phyloP scores from a whole-genome alignment of 2,113 vertebrate genomes.

The Etheostoma spectabile region DNA sequence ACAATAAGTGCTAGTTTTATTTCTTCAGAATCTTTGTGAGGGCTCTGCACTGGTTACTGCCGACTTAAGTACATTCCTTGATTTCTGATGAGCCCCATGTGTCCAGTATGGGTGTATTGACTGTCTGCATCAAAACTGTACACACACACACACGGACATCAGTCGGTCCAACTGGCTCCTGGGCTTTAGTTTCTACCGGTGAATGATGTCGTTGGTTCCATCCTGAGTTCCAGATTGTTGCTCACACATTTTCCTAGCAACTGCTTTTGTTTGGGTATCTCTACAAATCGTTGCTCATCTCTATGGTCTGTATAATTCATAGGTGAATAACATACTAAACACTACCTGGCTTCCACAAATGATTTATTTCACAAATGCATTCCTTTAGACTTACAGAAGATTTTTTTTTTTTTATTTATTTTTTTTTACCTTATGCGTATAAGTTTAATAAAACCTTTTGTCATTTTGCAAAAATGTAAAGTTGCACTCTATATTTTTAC shows the following conservation, averaged over 20 bases:
- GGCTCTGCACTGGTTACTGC: conserved; percentile 21
- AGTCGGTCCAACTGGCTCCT: conserved; percentile 48
- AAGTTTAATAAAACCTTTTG: background rate
- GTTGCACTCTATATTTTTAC: background rate
- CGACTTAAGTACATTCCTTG: conserved; percentile 45
- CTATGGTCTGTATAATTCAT: conserved; percentile 56
- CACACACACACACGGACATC: conserved; percentile 7
- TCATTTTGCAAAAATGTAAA: background rate
- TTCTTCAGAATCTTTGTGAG: conserved; percentile 9
- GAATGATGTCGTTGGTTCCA: conserved; percentile 62
- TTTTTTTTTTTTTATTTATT: too few relatives aligned
- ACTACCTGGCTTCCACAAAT: conserved; percentile 3
- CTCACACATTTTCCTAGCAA: conserved; percentile 66
- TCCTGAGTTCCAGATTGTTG: conserved; percentile 33
- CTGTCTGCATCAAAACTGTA: conserved; percentile 43
- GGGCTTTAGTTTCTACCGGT: conserved; percentile 31
- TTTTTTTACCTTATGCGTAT: background rate
- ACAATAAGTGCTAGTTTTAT: conserved; percentile 16
- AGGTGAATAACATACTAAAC: conserved; percentile 43
- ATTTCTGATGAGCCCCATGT: conserved; percentile 48
- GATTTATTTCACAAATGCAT: background rate
- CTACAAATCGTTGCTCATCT: conserved; percentile 48
- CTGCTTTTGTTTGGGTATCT: conserved; percentile 52
- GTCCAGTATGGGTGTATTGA: conserved; percentile 46
- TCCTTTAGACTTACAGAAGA: background rate